Conservation (phyloP, 2,113 vertebrate species). For the Paraplagusia blochii region DNA sequence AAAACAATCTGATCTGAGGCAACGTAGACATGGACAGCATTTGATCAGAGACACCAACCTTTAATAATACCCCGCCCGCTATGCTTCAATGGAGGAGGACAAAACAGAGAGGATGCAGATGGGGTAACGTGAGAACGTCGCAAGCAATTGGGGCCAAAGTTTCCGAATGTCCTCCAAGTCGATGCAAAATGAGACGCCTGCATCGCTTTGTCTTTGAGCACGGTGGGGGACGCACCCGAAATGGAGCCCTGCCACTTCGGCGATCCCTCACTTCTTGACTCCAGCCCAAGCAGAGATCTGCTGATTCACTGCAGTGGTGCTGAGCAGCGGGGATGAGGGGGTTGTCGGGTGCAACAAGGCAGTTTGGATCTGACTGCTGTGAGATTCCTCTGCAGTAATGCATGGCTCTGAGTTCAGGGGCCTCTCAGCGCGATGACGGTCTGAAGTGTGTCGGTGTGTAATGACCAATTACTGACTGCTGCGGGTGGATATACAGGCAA, state of each 20-base stretch:
- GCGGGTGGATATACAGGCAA: slow-evolving; percentile 15
- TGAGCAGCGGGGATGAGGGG: slow-evolving; percentile 31
- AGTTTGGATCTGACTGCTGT: slow-evolving; percentile 25
- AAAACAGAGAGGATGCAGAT: slow-evolving; percentile 12
- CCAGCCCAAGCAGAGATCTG: slow-evolving; percentile 52
- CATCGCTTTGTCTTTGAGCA: slow-evolving; percentile 19
- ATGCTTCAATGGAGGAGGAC: slow-evolving; percentile 21
- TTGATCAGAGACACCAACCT: slow-evolving; percentile 23
- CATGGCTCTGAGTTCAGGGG: slow-evolving; percentile 33
- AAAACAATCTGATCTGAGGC: slow-evolving; percentile 47
- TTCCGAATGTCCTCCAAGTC: slow-evolving; percentile 16
- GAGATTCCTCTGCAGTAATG: slow-evolving; percentile 23
- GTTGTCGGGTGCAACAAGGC: slow-evolving; percentile 40
- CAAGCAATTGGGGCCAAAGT: not conserved
- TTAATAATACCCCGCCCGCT: not conserved
- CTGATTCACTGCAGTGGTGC: slow-evolving; percentile 69
- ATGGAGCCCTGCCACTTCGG: slow-evolving; percentile 10
- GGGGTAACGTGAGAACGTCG: slow-evolving; percentile 19
- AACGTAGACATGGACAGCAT: slow-evolving; percentile 41
- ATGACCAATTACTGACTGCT: slow-evolving; percentile 24
- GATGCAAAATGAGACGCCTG: slow-evolving; percentile 25
- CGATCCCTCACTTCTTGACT: slow-evolving; percentile 29
- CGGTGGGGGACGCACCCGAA: slow-evolving; percentile 12
- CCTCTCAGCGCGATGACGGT: slow-evolving; percentile 34
- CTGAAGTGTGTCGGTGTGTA: slow-evolving; percentile 27